A percentile compares a stretch with the other conserved stretches of the same genome.
Conservation (phyloP, 2,888 invertebrate species). For the Shargacucullia verbasci region DNA sequence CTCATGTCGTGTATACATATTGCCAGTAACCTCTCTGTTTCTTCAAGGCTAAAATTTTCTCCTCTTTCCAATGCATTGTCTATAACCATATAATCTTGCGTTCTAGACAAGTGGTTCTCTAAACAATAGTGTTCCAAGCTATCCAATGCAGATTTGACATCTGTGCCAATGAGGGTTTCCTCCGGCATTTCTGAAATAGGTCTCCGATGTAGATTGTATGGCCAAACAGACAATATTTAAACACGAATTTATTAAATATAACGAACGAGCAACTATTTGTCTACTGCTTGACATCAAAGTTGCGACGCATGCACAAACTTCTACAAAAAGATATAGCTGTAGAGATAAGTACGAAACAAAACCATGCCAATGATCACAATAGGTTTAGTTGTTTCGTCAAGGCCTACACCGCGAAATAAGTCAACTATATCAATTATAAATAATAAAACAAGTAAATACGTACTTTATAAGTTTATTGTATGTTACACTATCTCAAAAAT, state of each 20-base stretch:
- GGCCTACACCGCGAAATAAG: neutral
- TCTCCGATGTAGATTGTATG: constrained; percentile 8
- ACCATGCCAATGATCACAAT: constrained; percentile 31
- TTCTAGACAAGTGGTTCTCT: constrained; percentile 46
- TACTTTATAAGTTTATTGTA: constrained; percentile 30
- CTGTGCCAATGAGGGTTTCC: constrained; percentile 44
- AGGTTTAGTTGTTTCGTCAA: neutral
- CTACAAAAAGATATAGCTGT: constrained; percentile 31
- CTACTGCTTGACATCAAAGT: constrained; percentile 6
- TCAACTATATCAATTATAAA: constrained; percentile 1
- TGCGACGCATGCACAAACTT: constrained; percentile 12
- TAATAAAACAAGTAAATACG: constrained; percentile 14
- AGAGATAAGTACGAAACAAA: constrained; percentile 36
- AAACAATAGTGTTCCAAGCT: constrained; percentile 64
- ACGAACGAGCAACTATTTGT: neutral
- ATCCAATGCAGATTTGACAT: constrained; percentile 61
- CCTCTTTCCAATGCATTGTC: constrained; percentile 61
- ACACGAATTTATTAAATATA: neutral
- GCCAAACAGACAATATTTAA: neutral
- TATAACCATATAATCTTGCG: constrained; percentile 61
- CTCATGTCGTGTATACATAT: constrained; percentile 69
- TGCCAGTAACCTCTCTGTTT: constrained; percentile 64
- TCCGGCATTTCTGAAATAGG: constrained; percentile 70
- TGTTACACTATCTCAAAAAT: constrained; percentile 6
- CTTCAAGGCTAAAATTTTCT: constrained; percentile 44